Conservation (phyloP, 2,888 invertebrate species). For the Diachrysia chrysitis region DNA sequence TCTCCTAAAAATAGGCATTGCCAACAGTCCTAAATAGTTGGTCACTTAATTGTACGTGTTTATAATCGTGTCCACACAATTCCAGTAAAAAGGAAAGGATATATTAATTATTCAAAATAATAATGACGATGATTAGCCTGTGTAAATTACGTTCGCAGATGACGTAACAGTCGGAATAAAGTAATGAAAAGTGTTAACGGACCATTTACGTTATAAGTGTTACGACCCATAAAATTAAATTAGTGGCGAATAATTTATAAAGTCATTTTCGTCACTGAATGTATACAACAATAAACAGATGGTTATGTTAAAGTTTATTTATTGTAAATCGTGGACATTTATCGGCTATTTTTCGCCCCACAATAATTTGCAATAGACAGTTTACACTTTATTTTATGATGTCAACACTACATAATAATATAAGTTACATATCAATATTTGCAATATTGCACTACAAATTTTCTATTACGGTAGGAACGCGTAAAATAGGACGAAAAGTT, state of each 20-base stretch:
- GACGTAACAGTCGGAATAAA: conserved; percentile 47
- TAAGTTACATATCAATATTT: too few relatives aligned
- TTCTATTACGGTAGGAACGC: background rate
- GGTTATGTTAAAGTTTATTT: background rate
- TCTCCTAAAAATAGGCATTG: background rate
- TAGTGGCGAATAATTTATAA: conserved; percentile 30
- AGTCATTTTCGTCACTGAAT: background rate
- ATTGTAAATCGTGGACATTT: background rate
- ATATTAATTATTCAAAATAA: conserved; percentile 58
- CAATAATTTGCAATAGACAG: too few relatives aligned
- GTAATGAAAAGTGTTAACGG: conserved; percentile 52
- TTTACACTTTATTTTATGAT: too few relatives aligned
- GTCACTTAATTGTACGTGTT: conserved; percentile 28
- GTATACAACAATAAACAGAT: background rate
- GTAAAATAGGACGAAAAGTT: background rate
- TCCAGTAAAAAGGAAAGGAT: conserved; percentile 46
- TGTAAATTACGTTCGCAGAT: conserved; percentile 50
- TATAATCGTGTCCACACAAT: conserved; percentile 25
- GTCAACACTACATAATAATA: too few relatives aligned
- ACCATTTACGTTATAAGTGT: conserved; percentile 49
- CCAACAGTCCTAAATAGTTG: background rate
- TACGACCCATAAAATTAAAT: conserved; percentile 46
- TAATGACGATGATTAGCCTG: conserved; percentile 49
- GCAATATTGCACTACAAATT: background rate
- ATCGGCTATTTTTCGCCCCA: too few relatives aligned